These are phyloP conservation scores for Pollimyrus isidori DNA, from an alignment of 2,113 vertebrate genomes.

Conservation along the genomic window DNA sequence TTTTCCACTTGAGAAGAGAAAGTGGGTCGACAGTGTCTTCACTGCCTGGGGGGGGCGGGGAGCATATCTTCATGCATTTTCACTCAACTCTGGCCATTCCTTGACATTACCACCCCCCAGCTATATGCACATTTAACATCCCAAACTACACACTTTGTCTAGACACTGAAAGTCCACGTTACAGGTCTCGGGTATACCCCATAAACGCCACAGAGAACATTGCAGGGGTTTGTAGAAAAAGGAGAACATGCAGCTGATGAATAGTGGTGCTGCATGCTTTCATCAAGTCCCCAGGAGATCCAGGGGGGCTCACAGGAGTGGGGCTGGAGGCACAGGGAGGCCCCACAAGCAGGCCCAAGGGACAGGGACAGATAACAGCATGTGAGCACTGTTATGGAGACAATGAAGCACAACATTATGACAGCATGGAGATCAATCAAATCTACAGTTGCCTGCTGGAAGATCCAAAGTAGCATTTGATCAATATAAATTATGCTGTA, in stretches of 20 bases:
- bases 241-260: slow-evolving; percentile 35
- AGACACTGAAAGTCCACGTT: slow-evolving; percentile 71
- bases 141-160: slow-evolving; percentile 51
- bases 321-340: background rate
- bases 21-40: slow-evolving; percentile 80
- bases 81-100: slow-evolving; percentile 22
- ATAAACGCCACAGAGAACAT: slow-evolving; percentile 62
- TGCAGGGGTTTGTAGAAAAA: slow-evolving; percentile 49
- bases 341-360: background rate
- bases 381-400: background rate
- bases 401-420: background rate
- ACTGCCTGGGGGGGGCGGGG: slow-evolving; percentile 69
- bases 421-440: background rate
- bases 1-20: slow-evolving; percentile 99
- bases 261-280: background rate
- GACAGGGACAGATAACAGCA: background rate
- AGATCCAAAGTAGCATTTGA: background rate
- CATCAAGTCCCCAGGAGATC: background rate
- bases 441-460: background rate
- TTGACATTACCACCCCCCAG: background rate
- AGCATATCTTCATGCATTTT: slow-evolving; percentile 26
- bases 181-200: slow-evolving; percentile 76
- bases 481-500: background rate
- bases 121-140: slow-evolving; percentile 44
- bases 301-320: background rate